These are phyloP conservation scores for Excalfactoria chinensis DNA, from an alignment of 2,113 vertebrate species.

Conservation along the genomic window DNA sequence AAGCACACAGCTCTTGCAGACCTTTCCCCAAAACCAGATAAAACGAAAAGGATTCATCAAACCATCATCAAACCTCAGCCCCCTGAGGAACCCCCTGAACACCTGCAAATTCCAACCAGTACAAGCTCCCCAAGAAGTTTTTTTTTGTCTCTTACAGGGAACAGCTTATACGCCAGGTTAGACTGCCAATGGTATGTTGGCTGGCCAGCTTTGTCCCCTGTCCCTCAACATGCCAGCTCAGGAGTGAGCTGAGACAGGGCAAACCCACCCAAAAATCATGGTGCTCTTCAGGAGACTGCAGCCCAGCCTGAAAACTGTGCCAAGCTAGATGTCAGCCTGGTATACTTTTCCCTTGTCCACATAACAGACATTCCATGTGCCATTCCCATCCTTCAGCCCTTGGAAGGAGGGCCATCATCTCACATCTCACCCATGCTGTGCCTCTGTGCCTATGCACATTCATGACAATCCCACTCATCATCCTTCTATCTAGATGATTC, in stretches of 20 bases:
- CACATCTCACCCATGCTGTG: background rate
- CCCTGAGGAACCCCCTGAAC: fast-evolving
- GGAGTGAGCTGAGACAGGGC: background rate
- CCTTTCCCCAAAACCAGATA: background rate
- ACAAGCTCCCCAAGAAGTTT: background rate
- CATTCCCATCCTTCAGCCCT: background rate
- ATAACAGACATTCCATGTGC: fast-evolving
- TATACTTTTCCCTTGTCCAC: background rate
- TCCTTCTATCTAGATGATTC: background rate
- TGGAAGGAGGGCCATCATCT: background rate
- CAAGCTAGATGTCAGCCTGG: background rate
- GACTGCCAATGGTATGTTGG: fast-evolving
- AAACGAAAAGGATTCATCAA: background rate
- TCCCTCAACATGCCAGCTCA: background rate
- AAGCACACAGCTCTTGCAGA: fast-evolving
- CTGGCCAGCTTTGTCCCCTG: background rate
- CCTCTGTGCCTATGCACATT: background rate
- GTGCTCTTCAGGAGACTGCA: background rate
- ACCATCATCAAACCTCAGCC: background rate
- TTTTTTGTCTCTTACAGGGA: background rate
- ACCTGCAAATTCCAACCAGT: background rate
- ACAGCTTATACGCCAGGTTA: background rate
- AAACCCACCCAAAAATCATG: background rate
- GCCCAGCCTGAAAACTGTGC: background rate
- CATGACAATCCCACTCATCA: background rate